Evolutionary conservation across 2,888 invertebrate species (phyloP).

Genomic region (Athalia cordata): DNA sequence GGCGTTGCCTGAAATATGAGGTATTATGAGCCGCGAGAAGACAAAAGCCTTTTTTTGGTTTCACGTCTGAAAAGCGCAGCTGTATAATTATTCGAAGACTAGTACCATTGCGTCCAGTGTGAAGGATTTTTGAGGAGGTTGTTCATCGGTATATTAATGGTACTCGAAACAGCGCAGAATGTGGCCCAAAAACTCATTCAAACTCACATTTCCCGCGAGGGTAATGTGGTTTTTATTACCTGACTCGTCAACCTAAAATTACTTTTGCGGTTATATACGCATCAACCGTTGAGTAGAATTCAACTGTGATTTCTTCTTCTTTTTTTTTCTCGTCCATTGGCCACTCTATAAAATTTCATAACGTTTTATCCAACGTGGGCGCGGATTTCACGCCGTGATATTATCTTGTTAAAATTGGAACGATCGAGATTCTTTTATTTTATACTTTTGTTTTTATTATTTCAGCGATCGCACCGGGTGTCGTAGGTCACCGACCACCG

Average conservation of each 20-base stretch:
- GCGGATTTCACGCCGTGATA: no score
- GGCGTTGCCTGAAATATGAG: no score
- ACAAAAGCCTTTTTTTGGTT: no score
- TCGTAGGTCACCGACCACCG: no score
- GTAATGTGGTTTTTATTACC: constrained; percentile 2
- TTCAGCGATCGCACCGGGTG: no score
- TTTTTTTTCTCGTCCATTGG: background rate
- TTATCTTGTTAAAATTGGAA: no score
- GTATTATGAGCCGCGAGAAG: no score
- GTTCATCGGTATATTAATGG: background rate
- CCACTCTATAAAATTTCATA: background rate
- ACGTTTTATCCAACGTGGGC: no score
- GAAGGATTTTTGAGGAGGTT: background rate
- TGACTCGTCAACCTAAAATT: constrained; percentile 4
- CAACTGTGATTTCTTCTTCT: background rate
- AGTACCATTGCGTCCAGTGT: background rate
- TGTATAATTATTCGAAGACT: no score
- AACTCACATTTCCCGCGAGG: constrained; percentile 4
- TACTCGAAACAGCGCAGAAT: constrained; percentile 1
- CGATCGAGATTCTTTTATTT: no score
- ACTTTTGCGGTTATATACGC: background rate
- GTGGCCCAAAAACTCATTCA: background rate
- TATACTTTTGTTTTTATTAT: no score
- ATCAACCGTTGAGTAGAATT: background rate
- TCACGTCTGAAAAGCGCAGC: no score